A percentile compares a stretch with the other conserved stretches of the same genome.
phyloP scores from a whole-genome alignment of 2,113 vertebrate genomes.

The Falco punctatus region DNA sequence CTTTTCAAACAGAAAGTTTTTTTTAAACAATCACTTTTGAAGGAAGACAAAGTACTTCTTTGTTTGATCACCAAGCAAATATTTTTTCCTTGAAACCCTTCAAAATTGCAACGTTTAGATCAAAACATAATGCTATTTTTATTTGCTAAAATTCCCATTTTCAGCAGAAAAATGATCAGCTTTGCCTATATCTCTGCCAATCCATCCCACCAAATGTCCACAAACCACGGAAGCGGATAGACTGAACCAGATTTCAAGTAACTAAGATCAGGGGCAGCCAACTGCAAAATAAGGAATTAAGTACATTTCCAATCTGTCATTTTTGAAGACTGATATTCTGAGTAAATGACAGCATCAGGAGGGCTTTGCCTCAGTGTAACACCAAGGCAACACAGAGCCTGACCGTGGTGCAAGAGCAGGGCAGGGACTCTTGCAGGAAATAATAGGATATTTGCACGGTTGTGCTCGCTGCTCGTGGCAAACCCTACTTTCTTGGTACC shows the following conservation, averaged over 20 bases:
- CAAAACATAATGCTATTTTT: neutral
- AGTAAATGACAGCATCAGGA: neutral
- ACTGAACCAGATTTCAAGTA: neutral
- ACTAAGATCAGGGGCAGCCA: neutral
- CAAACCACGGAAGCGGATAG: neutral
- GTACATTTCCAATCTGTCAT: constrained; percentile 7
- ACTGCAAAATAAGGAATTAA: constrained; percentile 1
- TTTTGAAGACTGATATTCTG: neutral
- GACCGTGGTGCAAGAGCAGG: neutral
- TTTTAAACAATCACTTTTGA: neutral
- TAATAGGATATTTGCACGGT: neutral
- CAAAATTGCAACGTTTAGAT: neutral
- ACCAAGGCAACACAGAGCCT: neutral
- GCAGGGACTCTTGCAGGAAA: neutral
- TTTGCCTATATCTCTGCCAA: neutral
- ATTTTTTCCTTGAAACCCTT: neutral
- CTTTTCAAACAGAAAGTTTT: neutral
- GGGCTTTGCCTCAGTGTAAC: neutral
- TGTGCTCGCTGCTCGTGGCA: neutral
- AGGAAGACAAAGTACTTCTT: neutral
- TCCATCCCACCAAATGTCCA: neutral
- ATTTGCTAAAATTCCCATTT: neutral
- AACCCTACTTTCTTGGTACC: neutral
- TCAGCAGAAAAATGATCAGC: constrained; percentile 1
- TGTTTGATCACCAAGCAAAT: neutral